Evolutionary conservation across 2,888 invertebrate species (phyloP), one percentile per base, ranked within the genome.

Genomic region (Drepanosiphum platanoidis): DNA sequence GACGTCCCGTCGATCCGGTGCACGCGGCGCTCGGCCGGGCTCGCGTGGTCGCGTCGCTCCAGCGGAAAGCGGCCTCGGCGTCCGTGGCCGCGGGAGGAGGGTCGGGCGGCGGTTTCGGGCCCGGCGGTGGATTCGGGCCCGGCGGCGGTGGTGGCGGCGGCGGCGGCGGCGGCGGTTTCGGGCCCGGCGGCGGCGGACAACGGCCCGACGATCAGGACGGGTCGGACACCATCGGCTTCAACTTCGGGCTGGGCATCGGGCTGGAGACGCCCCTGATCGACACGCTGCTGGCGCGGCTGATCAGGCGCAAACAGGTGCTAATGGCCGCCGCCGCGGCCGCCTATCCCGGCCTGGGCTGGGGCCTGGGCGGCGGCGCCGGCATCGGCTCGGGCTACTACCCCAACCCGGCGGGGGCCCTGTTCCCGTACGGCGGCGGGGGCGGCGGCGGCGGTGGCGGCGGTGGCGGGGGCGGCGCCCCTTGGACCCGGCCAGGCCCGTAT

Each of bases 251-350:
- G 22, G 84, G 75, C 3, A 7, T 84, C 36, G 84, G 84, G 4
- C 68, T 84, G 36, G 84, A 77, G 36, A 58, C 84, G 58, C 84
- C 84, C 8, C 30, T 84, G 22, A 27, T 84, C 15, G 84, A 84
- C 32, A 34, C 52, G 1, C 66, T 84, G 13, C 30, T 84, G 5
- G 75, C 77, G 8, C 34, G 84, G 46, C 11, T 77, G 30, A 7
- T 84, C 8, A 30, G 84, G 7, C 84, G 84, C 15, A 84, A 84
- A 15, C 84, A 84, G n/a, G 8, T 84, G 3, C 39, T 84, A 5
- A 13, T 36, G 36, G 68, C 77, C 30, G 81, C 81, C 18, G 84
- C 84, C n/a, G 61, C 81, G n/a, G 81, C 75, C 7, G 27, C 36
- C 4, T 36, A 46, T 0, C 58, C 52, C 3, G 30, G 27, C 39